Conservation (phyloP, 2,888 invertebrate genomes). For the Leuctra nigra region DNA sequence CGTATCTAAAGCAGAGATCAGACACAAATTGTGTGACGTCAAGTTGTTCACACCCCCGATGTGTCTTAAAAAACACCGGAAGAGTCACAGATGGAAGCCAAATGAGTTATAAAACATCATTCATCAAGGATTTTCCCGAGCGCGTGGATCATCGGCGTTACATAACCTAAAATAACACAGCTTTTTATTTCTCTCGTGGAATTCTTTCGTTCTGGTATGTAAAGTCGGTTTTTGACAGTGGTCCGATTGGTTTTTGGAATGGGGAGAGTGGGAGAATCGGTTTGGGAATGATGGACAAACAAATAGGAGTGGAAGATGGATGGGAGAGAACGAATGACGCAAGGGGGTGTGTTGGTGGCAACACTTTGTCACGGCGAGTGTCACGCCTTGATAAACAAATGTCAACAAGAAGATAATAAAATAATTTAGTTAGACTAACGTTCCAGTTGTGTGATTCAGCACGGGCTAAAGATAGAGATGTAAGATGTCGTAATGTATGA, state of each 20-base stretch:
- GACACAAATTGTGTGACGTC: conserved; percentile 5
- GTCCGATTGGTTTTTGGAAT: too few relatives aligned
- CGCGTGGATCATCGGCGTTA: conserved; percentile 6
- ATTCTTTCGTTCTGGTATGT: neutral
- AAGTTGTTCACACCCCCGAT: conserved; percentile 10
- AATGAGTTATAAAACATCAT: conserved; percentile 26
- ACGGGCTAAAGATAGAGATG: too few relatives aligned
- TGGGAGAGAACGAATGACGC: conserved; percentile 11
- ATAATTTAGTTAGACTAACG: too few relatives aligned
- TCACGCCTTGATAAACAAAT: too few relatives aligned
- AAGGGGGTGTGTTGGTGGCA: neutral
- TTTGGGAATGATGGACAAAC: conserved; percentile 10
- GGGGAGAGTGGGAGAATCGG: neutral
- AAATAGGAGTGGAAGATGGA: conserved; percentile 15
- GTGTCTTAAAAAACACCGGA: conserved; percentile 9
- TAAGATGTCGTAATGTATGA: too few relatives aligned
- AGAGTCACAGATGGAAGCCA: conserved; percentile 27
- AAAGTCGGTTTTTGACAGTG: neutral
- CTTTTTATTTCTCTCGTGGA: neutral
- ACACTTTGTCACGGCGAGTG: too few relatives aligned
- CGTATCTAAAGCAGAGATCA: conserved; percentile 2
- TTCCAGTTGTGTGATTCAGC: too few relatives aligned
- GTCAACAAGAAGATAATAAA: too few relatives aligned
- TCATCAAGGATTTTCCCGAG: conserved; percentile 15
- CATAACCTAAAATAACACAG: conserved; percentile 12